phyloP scores from a whole-genome alignment of 2,888 invertebrate genomes.

The Ochropleura leucogaster region DNA sequence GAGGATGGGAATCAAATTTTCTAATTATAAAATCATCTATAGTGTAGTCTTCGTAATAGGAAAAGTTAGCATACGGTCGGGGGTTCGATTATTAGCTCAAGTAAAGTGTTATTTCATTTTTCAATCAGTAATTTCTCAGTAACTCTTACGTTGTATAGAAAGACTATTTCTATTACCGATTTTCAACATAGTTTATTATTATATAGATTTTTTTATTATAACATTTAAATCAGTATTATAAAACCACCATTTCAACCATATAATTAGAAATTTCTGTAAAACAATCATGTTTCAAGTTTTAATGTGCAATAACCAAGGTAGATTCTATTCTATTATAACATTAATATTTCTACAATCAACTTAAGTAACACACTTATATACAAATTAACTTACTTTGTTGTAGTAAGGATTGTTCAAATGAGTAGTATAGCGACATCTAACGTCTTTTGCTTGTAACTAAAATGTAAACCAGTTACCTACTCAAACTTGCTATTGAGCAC shows the following conservation, averaged over 20 bases:
- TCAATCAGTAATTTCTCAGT: not conserved
- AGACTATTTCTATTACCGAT: no score
- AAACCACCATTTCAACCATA: no score
- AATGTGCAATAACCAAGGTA: no score
- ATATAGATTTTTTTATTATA: no score
- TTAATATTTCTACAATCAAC: not conserved
- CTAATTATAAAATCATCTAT: not conserved
- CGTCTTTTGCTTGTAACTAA: not conserved
- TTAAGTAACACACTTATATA: not conserved
- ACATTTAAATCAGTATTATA: no score
- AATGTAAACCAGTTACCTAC: not conserved
- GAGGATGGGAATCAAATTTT: not conserved
- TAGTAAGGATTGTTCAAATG: not conserved
- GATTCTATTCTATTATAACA: no score
- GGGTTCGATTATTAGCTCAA: not conserved
- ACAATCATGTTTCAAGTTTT: no score
- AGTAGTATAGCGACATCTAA: slow-evolving; percentile 42
- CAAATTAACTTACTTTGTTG: not conserved
- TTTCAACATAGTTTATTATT: no score
- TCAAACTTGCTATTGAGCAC: not conserved
- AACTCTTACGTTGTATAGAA: no score
- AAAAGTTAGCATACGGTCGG: not conserved
- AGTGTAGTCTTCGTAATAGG: not conserved
- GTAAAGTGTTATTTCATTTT: not conserved
- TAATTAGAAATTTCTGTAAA: no score